Evolutionary conservation across 1,140 invertebrate genomes (phyloP).

Genomic region (Drosophila burlai): DNA sequence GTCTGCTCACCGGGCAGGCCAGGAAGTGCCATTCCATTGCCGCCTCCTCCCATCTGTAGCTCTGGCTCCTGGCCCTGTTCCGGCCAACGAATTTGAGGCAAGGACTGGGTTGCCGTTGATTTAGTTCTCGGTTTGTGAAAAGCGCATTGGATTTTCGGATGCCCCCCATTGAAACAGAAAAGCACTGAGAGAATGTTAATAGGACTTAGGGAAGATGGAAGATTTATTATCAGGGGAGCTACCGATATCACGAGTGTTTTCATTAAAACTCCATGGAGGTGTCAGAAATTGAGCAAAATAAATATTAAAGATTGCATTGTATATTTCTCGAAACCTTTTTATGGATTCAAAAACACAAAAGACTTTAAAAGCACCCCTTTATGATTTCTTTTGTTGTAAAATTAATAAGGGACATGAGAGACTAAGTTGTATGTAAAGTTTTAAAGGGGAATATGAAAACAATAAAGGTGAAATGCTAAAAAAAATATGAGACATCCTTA

Average conservation of each 20-base stretch:
- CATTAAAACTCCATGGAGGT: too few relatives aligned
- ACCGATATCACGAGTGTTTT: neutral
- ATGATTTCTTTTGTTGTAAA: too few relatives aligned
- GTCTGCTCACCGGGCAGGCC: constrained; percentile 54
- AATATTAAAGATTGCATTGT: too few relatives aligned
- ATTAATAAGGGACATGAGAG: too few relatives aligned
- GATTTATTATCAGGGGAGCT: neutral
- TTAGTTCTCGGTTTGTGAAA: constrained; percentile 66
- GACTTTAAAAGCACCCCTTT: too few relatives aligned
- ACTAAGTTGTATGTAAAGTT: too few relatives aligned
- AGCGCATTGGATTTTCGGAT: constrained; percentile 62
- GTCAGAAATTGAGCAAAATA: too few relatives aligned
- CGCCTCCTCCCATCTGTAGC: neutral
- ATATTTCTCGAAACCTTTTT: too few relatives aligned
- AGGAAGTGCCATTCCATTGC: constrained; percentile 38
- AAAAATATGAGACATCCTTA: too few relatives aligned
- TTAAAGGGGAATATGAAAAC: too few relatives aligned
- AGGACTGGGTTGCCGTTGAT: constrained; percentile 58
- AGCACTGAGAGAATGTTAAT: neutral
- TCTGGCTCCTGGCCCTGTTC: neutral
- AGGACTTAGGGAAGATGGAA: neutral
- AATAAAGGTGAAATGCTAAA: too few relatives aligned
- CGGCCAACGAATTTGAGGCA: constrained; percentile 31
- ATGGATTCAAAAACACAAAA: neutral
- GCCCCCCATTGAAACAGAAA: constrained; percentile 5